Evolutionary conservation across 2,888 invertebrate genomes (phyloP).

Genomic region (Caenorhabditis macrosperma): DNA sequence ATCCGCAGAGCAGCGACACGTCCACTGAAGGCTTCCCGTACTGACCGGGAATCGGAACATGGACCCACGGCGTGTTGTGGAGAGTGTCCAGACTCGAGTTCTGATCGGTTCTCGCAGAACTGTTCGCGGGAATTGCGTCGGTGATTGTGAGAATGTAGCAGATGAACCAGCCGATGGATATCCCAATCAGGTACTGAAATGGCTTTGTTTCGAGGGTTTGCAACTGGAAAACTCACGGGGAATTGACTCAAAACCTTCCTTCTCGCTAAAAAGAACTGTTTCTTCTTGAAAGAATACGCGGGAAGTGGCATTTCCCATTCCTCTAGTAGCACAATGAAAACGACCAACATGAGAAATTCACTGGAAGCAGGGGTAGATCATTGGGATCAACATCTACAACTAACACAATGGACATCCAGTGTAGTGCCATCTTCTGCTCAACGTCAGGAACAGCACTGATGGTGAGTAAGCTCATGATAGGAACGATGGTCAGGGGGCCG

Average conservation of each 20-base stretch:
- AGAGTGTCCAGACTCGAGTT: conserved; percentile 66
- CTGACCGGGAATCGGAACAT: conserved; percentile 74
- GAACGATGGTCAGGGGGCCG: conserved; percentile 77
- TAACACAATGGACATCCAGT: conserved; percentile 76
- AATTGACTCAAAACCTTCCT: conserved; percentile 73
- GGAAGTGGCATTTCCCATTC: conserved; percentile 73
- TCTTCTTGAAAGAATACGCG: conserved; percentile 48
- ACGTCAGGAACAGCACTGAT: conserved; percentile 71
- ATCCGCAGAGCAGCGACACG: conserved; percentile 68
- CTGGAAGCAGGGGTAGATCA: conserved; percentile 38
- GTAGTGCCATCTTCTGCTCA: conserved; percentile 68
- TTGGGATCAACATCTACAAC: neutral
- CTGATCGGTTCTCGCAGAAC: conserved; percentile 72
- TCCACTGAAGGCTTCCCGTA: conserved; percentile 68
- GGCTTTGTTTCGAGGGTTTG: neutral
- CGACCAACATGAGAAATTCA: conserved; percentile 67
- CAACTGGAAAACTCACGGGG: conserved; percentile 61
- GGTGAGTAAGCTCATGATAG: conserved; percentile 70
- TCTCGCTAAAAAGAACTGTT: conserved; percentile 43
- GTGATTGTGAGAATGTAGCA: conserved; percentile 69
- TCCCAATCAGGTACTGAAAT: conserved; percentile 72
- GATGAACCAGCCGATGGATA: conserved; percentile 70
- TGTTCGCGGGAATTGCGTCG: conserved; percentile 62
- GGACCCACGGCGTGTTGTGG: conserved; percentile 71
- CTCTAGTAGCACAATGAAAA: conserved; percentile 70